phyloP scores from a whole-genome alignment of 2,888 invertebrate species.

The Pemphredon lugubris region DNA sequence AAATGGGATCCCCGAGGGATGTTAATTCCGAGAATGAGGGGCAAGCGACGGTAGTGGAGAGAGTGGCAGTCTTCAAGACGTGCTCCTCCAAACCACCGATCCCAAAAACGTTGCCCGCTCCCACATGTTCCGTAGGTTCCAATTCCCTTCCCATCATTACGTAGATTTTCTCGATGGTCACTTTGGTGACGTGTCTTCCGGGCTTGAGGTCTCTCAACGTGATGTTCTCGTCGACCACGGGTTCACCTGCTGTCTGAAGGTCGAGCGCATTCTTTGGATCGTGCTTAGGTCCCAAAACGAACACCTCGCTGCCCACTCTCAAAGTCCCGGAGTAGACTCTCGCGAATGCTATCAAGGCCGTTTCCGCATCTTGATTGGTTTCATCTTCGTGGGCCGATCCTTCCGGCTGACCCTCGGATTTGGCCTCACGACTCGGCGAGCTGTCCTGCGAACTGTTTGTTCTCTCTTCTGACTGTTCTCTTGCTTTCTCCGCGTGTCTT shows the following conservation, averaged over 20 bases:
- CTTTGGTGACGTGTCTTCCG: constrained; percentile 86
- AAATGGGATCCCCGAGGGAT: constrained; percentile 91
- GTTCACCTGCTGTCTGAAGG: constrained; percentile 78
- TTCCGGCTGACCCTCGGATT: neutral
- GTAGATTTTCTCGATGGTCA: constrained; percentile 89
- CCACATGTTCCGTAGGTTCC: constrained; percentile 88
- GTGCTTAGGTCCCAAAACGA: constrained; percentile 93
- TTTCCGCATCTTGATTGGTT: constrained; percentile 72
- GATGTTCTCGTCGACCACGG: constrained; percentile 80
- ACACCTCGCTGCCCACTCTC: constrained; percentile 88
- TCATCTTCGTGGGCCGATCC: no score
- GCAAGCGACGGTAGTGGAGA: constrained; percentile 90
- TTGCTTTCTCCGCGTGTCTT: constrained; percentile 84
- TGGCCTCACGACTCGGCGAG: neutral
- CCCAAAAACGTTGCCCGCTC: constrained; percentile 95
- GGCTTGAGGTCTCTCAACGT: constrained; percentile 84
- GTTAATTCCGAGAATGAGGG: constrained; percentile 93
- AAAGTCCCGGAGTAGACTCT: constrained; percentile 95
- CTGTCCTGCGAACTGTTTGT: neutral
- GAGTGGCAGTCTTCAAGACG: constrained; percentile 93
- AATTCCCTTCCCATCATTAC: constrained; percentile 96
- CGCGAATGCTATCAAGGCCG: constrained; percentile 94
- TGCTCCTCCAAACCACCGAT: constrained; percentile 93
- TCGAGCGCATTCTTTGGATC: constrained; percentile 86
- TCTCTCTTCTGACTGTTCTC: constrained; percentile 71